Evolutionary conservation across 2,888 invertebrate genomes (phyloP), one percentile per base, ranked within the genome.

Genomic region (Oscheius myriophilus): DNA sequence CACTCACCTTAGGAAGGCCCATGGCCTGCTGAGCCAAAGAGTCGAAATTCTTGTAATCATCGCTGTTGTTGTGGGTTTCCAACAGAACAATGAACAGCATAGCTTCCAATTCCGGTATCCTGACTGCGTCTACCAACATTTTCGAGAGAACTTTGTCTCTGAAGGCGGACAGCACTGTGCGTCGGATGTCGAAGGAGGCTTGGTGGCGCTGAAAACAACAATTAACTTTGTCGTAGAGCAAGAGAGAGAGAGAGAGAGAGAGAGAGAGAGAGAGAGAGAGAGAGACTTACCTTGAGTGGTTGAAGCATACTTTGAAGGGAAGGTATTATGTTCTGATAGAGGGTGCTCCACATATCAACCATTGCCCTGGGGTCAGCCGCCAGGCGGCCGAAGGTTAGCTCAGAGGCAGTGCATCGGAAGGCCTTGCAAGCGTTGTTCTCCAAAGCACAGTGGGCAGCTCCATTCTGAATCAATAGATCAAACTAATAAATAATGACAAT

Each of bases 401-500:
- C 70, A 11, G 67, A 70, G 21, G 71, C 52, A 11, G 71, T 63
- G 61, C 76, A 76, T 51, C 68, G 63, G 66, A 73, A 76, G 1
- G 58, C 62, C 43, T 76, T 76, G 61, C 71, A 73, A 26, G 73
- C 76, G 59, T 76, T 76, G 70, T 76, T 76, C 59, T 76, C 76
- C 7, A 76, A 45, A 23, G 73, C 69, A 64, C 71, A 70, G 11
- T 62, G 46, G 9, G 71, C 73, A 12, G 72, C 75, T 16, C 72
- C 69, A n/a, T 75, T 54, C 67, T 67, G 42, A 41, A 66, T n/a
- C 49, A 49, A 18, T 49, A 2, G n/a, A 21, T 49, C n/a, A n/a
- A 18, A 49, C 49, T 49, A 11, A n/a, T 6, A n/a, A n/a, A 49
- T 18, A n/a, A n/a, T 21, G n/a, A 11, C 3, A 49, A 21, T 2